Evolutionary conservation across 2,797 vertebrate genomes (phyloP).

Genomic region (Carapus acus): DNA sequence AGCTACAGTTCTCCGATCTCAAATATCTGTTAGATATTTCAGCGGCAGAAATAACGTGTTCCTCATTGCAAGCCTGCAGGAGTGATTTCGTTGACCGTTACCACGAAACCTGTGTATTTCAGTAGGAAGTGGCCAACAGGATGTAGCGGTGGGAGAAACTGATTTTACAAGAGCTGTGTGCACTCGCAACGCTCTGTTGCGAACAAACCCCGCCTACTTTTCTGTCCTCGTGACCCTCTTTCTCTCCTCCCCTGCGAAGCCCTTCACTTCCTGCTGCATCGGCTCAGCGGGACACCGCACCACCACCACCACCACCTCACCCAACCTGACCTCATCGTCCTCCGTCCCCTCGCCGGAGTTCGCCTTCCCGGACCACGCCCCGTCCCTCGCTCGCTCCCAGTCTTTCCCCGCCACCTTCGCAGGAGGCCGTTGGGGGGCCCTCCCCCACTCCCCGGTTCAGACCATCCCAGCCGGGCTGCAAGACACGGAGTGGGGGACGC

Average conservation of each 20-base stretch:
- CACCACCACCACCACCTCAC: slow-evolving; percentile 79
- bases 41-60: no score
- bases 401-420: slow-evolving; percentile 85
- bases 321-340: slow-evolving; percentile 52
- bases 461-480: slow-evolving; percentile 87
- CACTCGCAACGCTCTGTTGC: no score
- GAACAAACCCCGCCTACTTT: slow-evolving; percentile 20
- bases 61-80: no score
- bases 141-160: no score
- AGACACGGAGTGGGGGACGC: slow-evolving; percentile 92
- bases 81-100: no score
- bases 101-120: no score
- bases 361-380: slow-evolving; percentile 61
- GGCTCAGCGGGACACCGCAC: slow-evolving; percentile 93
- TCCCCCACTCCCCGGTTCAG: slow-evolving; percentile 73
- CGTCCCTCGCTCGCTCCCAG: slow-evolving; percentile 81
- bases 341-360: slow-evolving; percentile 63
- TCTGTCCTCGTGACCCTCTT: not conserved
- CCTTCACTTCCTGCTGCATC: slow-evolving; percentile 96
- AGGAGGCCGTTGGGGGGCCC: slow-evolving; percentile 58
- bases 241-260: slow-evolving; percentile 63
- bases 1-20: no score
- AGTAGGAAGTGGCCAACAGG: no score
- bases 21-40: no score
- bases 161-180: no score